Evolutionary conservation across 2,888 invertebrate genomes (phyloP).

Genomic region (Perizoma flavofasciatum): DNA sequence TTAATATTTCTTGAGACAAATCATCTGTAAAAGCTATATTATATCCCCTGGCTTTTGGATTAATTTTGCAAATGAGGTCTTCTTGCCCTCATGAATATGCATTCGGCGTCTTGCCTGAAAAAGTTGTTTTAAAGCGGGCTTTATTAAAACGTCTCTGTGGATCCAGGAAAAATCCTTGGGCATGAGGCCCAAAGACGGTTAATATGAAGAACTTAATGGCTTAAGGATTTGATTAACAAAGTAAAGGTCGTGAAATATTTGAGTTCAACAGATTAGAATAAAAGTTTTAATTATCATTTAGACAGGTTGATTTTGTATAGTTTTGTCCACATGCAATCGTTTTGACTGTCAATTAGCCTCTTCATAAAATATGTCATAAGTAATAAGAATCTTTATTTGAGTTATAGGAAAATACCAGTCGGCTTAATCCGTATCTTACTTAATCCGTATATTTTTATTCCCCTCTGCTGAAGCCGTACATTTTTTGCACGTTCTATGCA

Average conservation of each 20-base stretch:
- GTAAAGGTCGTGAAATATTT: constrained; percentile 3
- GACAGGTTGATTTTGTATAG: too few relatives aligned
- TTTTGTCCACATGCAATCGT: too few relatives aligned
- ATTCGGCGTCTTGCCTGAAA: constrained; percentile 37
- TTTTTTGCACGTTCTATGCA: too few relatives aligned
- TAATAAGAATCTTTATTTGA: too few relatives aligned
- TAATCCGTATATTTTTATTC: too few relatives aligned
- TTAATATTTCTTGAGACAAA: constrained; percentile 36
- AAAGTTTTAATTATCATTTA: not conserved
- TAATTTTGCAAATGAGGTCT: constrained; percentile 60
- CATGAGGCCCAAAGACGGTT: constrained; percentile 17
- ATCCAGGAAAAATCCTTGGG: constrained; percentile 27
- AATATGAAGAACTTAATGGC: constrained; percentile 25
- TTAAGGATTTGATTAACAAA: constrained; percentile 27
- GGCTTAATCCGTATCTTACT: too few relatives aligned
- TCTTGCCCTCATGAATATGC: constrained; percentile 57
- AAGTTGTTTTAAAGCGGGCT: constrained; percentile 37
- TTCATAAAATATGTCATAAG: too few relatives aligned
- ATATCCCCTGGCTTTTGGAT: constrained; percentile 48
- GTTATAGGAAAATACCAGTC: too few relatives aligned
- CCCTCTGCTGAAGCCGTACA: too few relatives aligned
- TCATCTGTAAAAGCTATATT: constrained; percentile 47
- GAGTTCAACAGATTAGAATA: constrained; percentile 9
- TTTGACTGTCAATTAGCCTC: too few relatives aligned
- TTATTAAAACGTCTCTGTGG: constrained; percentile 36